Base-by-base conservation (phyloP, 2,797 vertebrate species). In the Crax fasciolata region DNA sequence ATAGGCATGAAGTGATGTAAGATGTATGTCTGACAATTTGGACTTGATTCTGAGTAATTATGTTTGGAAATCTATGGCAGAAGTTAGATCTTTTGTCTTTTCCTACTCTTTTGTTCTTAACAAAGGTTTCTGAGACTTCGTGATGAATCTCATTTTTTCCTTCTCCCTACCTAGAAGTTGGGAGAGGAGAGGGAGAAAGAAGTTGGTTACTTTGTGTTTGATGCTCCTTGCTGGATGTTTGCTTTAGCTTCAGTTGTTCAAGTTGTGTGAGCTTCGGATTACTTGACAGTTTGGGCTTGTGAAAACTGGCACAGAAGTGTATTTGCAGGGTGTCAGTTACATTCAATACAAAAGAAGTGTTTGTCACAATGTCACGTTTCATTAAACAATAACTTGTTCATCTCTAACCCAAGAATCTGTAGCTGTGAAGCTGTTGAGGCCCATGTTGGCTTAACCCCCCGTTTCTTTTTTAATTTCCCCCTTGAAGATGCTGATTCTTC, bases 111-210 rank as follows among this genome's bases (percentile, higher is more conserved):
- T 38, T 71, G 1, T 77, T 89, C 2, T 1, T 59, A 30, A 32
- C 18, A 52, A 23, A 81, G 24, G 38, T 85, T 51, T 51, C 20
- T 68, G 78, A 44, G 11, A 13, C 15, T 78, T 81, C 7, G 6
- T 6, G 12, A 8, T 83, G 24, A 24, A 28, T 35, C 35, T 35
- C 35, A 35, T 72, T 78, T 19, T 13, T 6, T 25, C 13, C 11
- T 75, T 46, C 32, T 52, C 6, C 9, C 6, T 54, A 3, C 23
- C 4, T 57, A 4, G 18, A 25, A 55, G 7, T 25, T 68, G 24
- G 18, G 4, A 9, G 13, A 3, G 28, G 2, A 1, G 5, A 7
- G 6, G 0, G 4, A 35, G 35, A 4, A 15, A 62, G 23, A 30
- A 58, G 21, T 51, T 15, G 21, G 8, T 44, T 66, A 63, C 51